A percentile compares a stretch with the other conserved stretches of the same genome.
These are phyloP conservation scores for Dicrurus megarhynchus DNA, from an alignment of 2,113 vertebrate genomes.

Conservation along the genomic window DNA sequence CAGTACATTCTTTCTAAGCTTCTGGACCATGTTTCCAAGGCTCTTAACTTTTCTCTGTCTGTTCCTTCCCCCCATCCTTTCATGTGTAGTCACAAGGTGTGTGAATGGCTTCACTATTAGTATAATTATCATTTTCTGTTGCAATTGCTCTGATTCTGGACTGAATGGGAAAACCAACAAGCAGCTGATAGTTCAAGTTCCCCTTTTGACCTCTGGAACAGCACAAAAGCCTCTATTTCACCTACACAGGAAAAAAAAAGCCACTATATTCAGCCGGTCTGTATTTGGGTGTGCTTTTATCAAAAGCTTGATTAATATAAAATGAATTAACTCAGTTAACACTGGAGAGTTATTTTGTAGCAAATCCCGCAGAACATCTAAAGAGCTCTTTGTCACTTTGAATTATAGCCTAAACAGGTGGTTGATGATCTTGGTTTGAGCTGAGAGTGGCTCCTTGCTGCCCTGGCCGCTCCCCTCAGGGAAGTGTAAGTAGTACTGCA, in stretches of 20 bases:
- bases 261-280: background rate
- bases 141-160: background rate
- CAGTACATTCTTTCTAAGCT: background rate
- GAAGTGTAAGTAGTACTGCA: background rate
- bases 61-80: background rate
- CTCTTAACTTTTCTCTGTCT: background rate
- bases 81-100: background rate
- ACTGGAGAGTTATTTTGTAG: constrained; percentile 4
- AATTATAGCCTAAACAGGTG: constrained; percentile 1
- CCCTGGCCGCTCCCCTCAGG: background rate
- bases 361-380: background rate
- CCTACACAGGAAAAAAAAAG: background rate
- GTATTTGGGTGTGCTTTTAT: background rate
- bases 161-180: background rate
- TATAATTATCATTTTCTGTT: background rate
- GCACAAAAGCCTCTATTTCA: background rate
- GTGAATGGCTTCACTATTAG: background rate
- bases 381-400: constrained; percentile 14
- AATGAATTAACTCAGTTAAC: constrained; percentile 43
- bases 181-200: background rate
- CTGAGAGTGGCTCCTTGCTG: background rate
- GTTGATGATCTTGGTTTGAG: background rate
- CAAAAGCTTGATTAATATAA: constrained; percentile 34
- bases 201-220: background rate
- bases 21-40: background rate